These are phyloP conservation scores for Anoplius nigerrimus DNA, from an alignment of 2,888 invertebrate species.

Conservation along the genomic window DNA sequence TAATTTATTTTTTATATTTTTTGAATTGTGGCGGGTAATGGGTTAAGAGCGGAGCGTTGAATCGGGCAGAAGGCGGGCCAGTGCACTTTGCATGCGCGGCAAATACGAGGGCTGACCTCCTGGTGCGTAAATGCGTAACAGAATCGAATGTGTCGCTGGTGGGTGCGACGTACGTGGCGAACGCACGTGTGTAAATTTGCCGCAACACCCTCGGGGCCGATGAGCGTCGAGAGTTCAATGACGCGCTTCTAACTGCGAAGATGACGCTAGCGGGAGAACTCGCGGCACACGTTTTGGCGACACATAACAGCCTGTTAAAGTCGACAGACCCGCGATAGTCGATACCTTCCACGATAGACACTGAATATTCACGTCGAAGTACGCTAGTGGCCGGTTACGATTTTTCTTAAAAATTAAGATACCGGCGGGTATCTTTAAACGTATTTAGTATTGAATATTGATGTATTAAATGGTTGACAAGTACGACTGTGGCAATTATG, in stretches of 20 bases:
- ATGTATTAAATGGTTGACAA: too few relatives aligned
- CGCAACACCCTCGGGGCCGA: constrained; percentile 71
- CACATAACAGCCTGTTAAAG: constrained; percentile 26
- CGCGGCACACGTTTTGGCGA: constrained; percentile 28
- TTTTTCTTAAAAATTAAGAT: too few relatives aligned
- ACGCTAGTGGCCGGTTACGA: too few relatives aligned
- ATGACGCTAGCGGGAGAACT: constrained; percentile 48
- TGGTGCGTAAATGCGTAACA: neutral
- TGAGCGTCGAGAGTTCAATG: constrained; percentile 52
- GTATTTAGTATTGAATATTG: too few relatives aligned
- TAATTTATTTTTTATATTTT: too few relatives aligned
- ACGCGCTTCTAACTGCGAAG: constrained; percentile 55
- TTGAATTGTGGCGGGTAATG: too few relatives aligned
- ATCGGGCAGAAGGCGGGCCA: neutral
- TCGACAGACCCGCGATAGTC: constrained; percentile 10
- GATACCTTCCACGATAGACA: too few relatives aligned
- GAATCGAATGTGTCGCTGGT: constrained; percentile 60
- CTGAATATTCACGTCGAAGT: too few relatives aligned
- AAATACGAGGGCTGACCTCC: neutral
- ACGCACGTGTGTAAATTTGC: constrained; percentile 47
- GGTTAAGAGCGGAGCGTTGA: too few relatives aligned
- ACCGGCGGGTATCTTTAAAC: too few relatives aligned
- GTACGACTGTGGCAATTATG: too few relatives aligned
- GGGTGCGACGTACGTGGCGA: constrained; percentile 72
- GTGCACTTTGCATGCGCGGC: constrained; percentile 45